Evolutionary conservation across 2,797 vertebrate genomes (phyloP), one percentile per base, ranked within the genome.

Genomic region (Xyrichtys novacula): DNA sequence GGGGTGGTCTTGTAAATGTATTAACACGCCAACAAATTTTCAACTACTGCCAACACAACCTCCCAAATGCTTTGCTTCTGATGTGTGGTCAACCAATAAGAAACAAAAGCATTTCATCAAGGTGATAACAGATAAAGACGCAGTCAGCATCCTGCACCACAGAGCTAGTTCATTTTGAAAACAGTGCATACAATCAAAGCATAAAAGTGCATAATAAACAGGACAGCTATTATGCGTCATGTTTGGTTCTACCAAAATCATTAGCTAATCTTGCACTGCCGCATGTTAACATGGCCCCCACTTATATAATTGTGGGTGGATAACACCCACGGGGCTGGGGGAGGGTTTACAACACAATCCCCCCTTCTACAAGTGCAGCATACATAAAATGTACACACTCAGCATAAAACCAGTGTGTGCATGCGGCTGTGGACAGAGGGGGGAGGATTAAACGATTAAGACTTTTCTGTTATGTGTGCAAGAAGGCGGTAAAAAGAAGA

Each of bases 401-500:
- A 86, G 86, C 88, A 88, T 83, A 85, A 84, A 88, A 77, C 76
- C 8, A 19, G 56, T 63, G 68, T 64, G 56, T 62, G 81, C 70
- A 77, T 74, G 72, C 55, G 25, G 62, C 67, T 64, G 65, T 39
- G 54, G 31, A 54, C 48, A 34, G 71, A 63, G 78, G 71, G 76
- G 43, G 75, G 65, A 63, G 65, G 48, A 55, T 39, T 29, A 44
- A 74, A 71, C 64, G 10, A 85, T 66, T 34, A 71, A 39, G 32
- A 58, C 46, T 20, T 39, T 52, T 50, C 47, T 50, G 79, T 61
- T 70, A 62, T 47, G 61, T 59, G 53, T 38, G 44, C n/a, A 4
- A 34, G 53, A 63, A 63, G 54, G 22, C 49, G 29, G 29, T 28
- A 52, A 38, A 40, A 23, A 47, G 16, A 32, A 28, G 3, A 36